Evolutionary conservation across 2,888 invertebrate genomes (phyloP), one percentile per base, ranked within the genome.

Genomic region (Xestobium rufovillosum): DNA sequence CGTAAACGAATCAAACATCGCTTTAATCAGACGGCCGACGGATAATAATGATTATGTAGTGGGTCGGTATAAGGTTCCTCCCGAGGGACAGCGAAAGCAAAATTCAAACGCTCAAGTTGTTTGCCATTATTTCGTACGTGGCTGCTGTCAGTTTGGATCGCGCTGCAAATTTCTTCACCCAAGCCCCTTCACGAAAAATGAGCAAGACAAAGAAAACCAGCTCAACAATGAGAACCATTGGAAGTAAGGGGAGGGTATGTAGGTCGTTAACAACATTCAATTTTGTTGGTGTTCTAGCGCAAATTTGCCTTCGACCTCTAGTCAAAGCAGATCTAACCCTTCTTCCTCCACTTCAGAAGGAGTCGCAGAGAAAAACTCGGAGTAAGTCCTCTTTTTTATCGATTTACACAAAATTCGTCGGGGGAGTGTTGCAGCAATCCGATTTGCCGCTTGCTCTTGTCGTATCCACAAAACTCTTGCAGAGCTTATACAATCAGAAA

Each of bases 281-380:
- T 12, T 31, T 38, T 29, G 11, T 44, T 34, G 38, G 34, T 37
- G 31, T 51, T 50, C 29, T 40, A 54, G 51, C 39, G 45, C 45
- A 39, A 51, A 44, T 43, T 39, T 46, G 35, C 55, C 55, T 38
- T 55, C 55, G 31, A 54, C 55, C 34, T 52, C 53, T 15, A 46
- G 45, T 14, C 50, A 52, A 37, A 38, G 44, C 14, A 36, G 34
- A 13, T 40, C 41, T 29, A 34, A 35, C 9, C 30, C 12, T 14
- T 13, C n/a, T 13, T 30, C 28, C 14, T 39, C 32, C 26, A 36
- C 35, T 23, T 36, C 38, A 11, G 32, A 9, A 25, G 8, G 9
- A 6, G 6, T 32, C 19, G 11, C 10, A 3, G 23, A 13, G 11
- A 25, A 10, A 32, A 19, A 10, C 12, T 9, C 17, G n/a, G n/a